Conservation (phyloP, 2,888 invertebrate genomes). For the Drosophila mettleri region DNA sequence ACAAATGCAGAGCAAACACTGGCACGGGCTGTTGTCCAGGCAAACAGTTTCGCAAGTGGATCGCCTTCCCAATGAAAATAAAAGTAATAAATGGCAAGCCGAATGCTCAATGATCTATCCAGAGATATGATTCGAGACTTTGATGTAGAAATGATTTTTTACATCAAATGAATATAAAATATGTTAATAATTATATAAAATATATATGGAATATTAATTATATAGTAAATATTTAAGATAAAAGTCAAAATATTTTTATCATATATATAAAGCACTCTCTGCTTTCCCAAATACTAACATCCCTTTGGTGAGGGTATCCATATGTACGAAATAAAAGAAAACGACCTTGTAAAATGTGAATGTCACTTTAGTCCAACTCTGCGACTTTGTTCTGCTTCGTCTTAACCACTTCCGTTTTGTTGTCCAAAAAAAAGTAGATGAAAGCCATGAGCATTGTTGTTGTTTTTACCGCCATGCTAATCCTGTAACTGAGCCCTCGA, state of each 20-base stretch:
- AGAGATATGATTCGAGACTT: not conserved
- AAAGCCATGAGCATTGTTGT: constrained; percentile 36
- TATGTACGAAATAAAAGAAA: constrained; percentile 36
- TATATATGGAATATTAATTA: not conserved
- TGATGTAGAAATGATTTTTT: not conserved
- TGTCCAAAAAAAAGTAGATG: constrained; percentile 2
- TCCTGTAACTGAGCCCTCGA: constrained; percentile 68
- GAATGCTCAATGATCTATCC: not conserved
- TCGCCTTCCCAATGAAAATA: constrained; percentile 8
- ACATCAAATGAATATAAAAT: not conserved
- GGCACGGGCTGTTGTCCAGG: constrained; percentile 13
- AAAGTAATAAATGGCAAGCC: not conserved
- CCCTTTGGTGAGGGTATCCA: not conserved
- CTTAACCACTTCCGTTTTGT: constrained; percentile 46
- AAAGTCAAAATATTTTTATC: too few relatives aligned
- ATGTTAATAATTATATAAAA: not conserved
- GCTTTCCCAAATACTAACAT: not conserved
- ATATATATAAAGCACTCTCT: too few relatives aligned
- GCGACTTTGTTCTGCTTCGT: constrained; percentile 15
- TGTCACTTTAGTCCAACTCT: constrained; percentile 47
- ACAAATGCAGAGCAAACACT: constrained; percentile 56
- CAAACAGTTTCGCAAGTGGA: constrained; percentile 52
- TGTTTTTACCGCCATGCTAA: constrained; percentile 59
- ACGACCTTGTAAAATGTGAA: constrained; percentile 52
- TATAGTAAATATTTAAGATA: too few relatives aligned